Evolutionary conservation across 35 echinoderm and acorn worm genomes (phyloP).

Genomic region (Strongylocentrotus purpuratus): DNA sequence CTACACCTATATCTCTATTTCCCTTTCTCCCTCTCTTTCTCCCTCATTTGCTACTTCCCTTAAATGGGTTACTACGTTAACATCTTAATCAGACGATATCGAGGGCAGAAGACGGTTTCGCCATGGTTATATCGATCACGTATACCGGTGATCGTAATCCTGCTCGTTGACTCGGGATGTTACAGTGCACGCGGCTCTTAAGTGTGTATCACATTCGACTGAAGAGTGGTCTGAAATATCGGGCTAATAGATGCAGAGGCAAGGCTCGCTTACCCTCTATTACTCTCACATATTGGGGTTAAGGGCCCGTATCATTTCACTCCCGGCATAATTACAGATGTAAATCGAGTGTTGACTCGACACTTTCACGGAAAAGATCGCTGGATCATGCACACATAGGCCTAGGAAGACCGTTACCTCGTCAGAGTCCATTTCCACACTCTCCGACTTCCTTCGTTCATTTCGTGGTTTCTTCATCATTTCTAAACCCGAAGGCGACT

Average conservation of each 20-base stretch:
- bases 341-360: slow-evolving; percentile 43
- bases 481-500: not conserved
- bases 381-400: not conserved
- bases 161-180: slow-evolving; percentile 1
- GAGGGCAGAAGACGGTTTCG: not conserved
- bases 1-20: not conserved
- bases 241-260: slow-evolving; percentile 42
- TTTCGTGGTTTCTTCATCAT: slow-evolving; percentile 10
- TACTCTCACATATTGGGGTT: slow-evolving; percentile 38
- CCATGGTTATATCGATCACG: not conserved
- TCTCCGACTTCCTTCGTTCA: not conserved
- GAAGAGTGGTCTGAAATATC: slow-evolving; percentile 38
- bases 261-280: slow-evolving; percentile 35
- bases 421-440: not conserved
- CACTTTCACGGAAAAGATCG: slow-evolving; percentile 18
- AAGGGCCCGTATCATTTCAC: slow-evolving; percentile 47
- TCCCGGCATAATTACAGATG: slow-evolving; percentile 42
- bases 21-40: not conserved
- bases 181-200: slow-evolving; percentile 20
- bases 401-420: not conserved
- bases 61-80: not conserved
- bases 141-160: slow-evolving; percentile 1
- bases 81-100: not conserved
- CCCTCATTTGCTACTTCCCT: not conserved
- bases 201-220: slow-evolving; percentile 25